These are phyloP conservation scores for Melanotaenia boesemani DNA, from an alignment of 2,797 vertebrate species.

Conservation along the genomic window DNA sequence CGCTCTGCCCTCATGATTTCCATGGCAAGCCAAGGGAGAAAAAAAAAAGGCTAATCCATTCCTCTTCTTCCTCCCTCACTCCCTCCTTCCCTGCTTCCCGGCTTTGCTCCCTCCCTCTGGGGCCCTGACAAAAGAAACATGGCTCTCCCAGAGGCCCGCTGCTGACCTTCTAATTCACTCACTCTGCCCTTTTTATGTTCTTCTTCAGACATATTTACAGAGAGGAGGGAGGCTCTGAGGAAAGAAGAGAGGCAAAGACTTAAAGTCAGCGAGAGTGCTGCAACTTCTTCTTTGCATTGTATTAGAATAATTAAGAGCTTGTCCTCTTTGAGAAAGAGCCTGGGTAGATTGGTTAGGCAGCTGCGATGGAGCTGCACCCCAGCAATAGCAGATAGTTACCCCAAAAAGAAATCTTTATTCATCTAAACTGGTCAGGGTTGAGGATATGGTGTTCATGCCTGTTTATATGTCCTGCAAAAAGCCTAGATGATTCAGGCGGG, in stretches of 20 bases:
- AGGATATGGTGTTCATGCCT: conserved; percentile 17
- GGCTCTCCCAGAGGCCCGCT: conserved; percentile 83
- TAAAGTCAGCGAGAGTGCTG: conserved; percentile 48
- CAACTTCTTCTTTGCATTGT: conserved; percentile 18
- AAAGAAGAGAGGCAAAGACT: conserved; percentile 47
- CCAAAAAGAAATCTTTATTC: background rate
- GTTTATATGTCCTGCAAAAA: conserved; percentile 61
- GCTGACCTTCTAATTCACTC: conserved; percentile 88
- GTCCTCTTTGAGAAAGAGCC: conserved; percentile 15
- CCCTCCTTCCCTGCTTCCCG: conserved; percentile 55
- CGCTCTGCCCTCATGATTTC: conserved; percentile 81
- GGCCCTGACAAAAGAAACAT: conserved; percentile 85
- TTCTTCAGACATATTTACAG: conserved; percentile 77
- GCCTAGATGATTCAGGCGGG: conserved; percentile 73
- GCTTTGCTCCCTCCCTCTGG: conserved; percentile 69
- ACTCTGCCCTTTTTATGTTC: conserved; percentile 85
- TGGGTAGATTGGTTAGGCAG: background rate
- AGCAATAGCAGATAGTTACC: background rate
- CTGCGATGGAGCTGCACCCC: background rate
- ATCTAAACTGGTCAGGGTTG: conserved; percentile 9
- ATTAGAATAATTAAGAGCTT: conserved; percentile 33
- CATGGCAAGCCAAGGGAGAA: conserved; percentile 82
- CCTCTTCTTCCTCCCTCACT: conserved; percentile 36
- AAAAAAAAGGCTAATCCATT: conserved; percentile 40
- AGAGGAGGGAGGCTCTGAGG: conserved; percentile 38